Base-by-base conservation (phyloP, 1,140 invertebrate genomes). In the Trichonephila clavata region DNA sequence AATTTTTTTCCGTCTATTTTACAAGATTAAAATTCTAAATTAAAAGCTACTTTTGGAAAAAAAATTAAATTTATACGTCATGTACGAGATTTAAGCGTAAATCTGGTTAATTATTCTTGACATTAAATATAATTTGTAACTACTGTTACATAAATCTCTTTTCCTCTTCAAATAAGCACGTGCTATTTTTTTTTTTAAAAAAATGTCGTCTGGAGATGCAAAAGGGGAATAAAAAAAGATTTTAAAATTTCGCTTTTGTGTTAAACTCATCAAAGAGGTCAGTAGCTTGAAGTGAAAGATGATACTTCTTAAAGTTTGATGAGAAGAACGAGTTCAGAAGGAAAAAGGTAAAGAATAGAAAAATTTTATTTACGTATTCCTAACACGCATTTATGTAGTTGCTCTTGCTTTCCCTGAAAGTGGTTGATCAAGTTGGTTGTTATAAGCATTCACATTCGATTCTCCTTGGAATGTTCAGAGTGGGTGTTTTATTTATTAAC, bases 401-500 rank as follows among this genome's bases (percentile, higher is more conserved):
- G 65, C 24, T 68, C 65, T 27, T 68, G n/a, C 65, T 68, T 24
- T 50, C 50, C 24, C n/a, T 10, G 65, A 68, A 27, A 68, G 65
- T 68, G 65, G 65, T 68, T 68, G 65, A n/a, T 68, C 65, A 68
- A 68, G 65, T 68, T 68, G 13, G 24, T 68, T 68, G 24, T 24
- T 50, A 27, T 13, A 68, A n/a, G 65, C 10, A 24, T 61, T 68
- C 65, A 27, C n/a, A 68, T n/a, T 24, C 5, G 65, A 68, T 24
- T 68, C 13, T n/a, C 21, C 24, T 10, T 27, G 65, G 65, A 68
- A 68, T 68, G 65, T n/a, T 68, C 24, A 10, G n/a, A n/a, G 65
- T 68, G 65, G 65, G 65, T n/a, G 65, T 68, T 27, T n/a, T 27
- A 68, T 68, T 68, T 68, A 68, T 68, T 68, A 68, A 50, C 10